phyloP scores from a whole-genome alignment of 1,140 invertebrate genomes.

The Pseudomyrmex concolor region DNA sequence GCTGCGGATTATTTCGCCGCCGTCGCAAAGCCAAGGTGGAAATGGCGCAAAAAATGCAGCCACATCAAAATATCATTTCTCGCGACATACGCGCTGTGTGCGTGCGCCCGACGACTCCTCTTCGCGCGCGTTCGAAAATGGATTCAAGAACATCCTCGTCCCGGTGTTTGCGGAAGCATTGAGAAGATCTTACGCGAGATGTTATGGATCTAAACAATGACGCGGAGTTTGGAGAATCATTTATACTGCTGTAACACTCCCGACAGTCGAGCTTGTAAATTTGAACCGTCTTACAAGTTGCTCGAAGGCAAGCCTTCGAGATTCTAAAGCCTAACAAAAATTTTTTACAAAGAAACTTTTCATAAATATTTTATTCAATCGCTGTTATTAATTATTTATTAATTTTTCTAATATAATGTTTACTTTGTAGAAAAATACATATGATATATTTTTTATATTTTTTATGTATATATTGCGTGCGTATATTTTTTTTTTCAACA shows the following conservation, averaged over 20 bases:
- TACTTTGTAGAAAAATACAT: neutral
- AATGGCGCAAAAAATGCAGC: constrained; percentile 13
- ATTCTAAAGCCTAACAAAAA: neutral
- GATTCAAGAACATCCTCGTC: constrained; percentile 34
- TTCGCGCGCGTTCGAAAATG: constrained; percentile 12
- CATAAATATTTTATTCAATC: too few relatives aligned
- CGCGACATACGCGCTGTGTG: neutral
- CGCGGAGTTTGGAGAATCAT: constrained; percentile 41
- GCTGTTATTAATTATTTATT: neutral
- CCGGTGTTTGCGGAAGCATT: constrained; percentile 24
- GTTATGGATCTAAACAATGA: constrained; percentile 36
- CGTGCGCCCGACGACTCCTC: too few relatives aligned
- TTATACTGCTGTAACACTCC: constrained; percentile 37
- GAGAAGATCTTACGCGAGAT: constrained; percentile 14
- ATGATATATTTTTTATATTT: neutral
- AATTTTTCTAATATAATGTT: constrained; percentile 1
- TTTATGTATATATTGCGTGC: too few relatives aligned
- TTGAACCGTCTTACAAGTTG: constrained; percentile 33
- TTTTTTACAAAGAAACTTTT: neutral
- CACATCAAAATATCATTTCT: constrained; percentile 41
- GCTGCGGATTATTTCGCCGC: neutral
- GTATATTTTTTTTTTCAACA: neutral
- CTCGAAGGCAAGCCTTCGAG: constrained; percentile 1
- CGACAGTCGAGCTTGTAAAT: constrained; percentile 29
- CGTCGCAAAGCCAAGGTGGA: neutral